Evolutionary conservation across 2,797 vertebrate genomes (phyloP), one percentile per base, ranked within the genome.

Genomic region (Enteromius paludinosus): DNA sequence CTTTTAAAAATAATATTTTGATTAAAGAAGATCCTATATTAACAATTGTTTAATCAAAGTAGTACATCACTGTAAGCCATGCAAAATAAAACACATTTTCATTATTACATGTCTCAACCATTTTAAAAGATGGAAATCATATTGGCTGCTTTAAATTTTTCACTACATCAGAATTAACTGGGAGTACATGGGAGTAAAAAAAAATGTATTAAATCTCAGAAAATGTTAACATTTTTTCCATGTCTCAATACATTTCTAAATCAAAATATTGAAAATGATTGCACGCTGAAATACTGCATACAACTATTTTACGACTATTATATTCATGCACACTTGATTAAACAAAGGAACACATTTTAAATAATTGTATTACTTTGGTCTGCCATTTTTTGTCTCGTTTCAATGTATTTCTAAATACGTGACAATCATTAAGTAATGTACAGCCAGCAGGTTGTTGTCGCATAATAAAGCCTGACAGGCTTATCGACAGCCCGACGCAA

Each of bases 81-180:
- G 33, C 9, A 35, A 35, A 35, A 20, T 35, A 10, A 33, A 30
- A 71, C 12, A 30, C 10, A 3, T 47, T 71, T 49, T 12, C 43
- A 49, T 12, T 20, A 9, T 30, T 30, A 9, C 17, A 25, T 71
- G 25, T 49, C 43, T 20, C 10, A 30, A 69, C 3, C 0, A 45
- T 69, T 69, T 69, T 25, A 17, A 69, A 43, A 69, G 14, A 71
- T 49, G 28, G 17, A 71, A 52, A 70, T 47, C 7, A 28, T 45
- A 28, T 70, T 52, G 3, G 17, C 30, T 62, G 12, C 15, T 15
- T 49, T 11, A 0, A 0, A 30, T 30, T n/a, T 65, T 65, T 35
- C 38, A 45, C 3, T 17, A 9, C 8, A 38, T 65, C 62, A 65
- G 30, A 70, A 70, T 47, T 18, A 10, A 30, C 17, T n/a, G 17